Base-by-base conservation (phyloP, 2,797 vertebrate genomes). In the Neomorphus geoffroyi region DNA sequence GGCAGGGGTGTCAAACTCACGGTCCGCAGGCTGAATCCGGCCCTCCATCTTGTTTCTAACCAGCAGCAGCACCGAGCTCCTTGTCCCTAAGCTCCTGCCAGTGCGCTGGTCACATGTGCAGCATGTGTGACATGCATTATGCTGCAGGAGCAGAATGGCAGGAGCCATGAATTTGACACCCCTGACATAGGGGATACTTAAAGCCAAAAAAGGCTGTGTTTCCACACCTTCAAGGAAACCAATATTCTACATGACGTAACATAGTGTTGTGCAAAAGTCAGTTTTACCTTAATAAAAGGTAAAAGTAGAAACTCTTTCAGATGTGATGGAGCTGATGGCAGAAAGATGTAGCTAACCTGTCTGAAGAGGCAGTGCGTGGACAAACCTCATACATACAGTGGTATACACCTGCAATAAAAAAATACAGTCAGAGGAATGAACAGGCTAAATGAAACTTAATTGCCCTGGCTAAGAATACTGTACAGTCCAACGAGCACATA, bases 331-430 rank as follows among this genome's bases (percentile, higher is more conserved):
- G 86, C 4, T 27, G 33, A 88, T 5, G 19, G 35, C 45, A 89
- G 60, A 61, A 90, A 86, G 84, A 73, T 7, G 65, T 2, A 39
- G 30, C 94, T 96, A 87, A 97, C 96, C 96, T 95, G 92, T 90
- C 88, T 96, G 95, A 95, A 95, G 94, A 91, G 67, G 84, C 94
- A 95, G 95, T 94, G 92, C 69, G 93, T 74, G 67, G 92, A 93
- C 91, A 89, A 95, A 85, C 74, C 88, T 88, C 93, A 78, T 96
- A 88, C 73, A 37, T 73, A 67, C 56, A 93, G 86, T 0, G 57
- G 78, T 86, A 88, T 77, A 90, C 88, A 92, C 95, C 96, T 96
- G 84, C 32, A 90, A 95, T 8, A 9, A 74, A 65, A 28, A 16
- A 8, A 28, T 1, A 48, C 0, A 57, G 66, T 95, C 60, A 95